Evolutionary conservation across 2,113 vertebrate species (phyloP).

Genomic region (Acanthochromis polyacanthus): DNA sequence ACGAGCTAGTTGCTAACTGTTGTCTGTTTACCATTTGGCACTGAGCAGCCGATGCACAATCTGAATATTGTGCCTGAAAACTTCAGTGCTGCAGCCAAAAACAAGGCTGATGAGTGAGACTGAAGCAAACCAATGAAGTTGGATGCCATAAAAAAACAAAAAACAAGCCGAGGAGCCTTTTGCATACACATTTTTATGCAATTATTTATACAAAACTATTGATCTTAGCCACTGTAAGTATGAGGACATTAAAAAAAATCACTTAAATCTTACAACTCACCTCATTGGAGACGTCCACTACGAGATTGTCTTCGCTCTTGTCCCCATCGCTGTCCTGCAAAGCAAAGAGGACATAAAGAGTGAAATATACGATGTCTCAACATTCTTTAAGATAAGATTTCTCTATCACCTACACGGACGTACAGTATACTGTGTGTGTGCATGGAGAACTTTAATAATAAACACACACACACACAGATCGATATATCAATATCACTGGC

Average conservation of each 20-base stretch:
- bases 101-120: not conserved
- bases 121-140: not conserved
- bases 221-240: not conserved
- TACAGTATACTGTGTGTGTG: constrained; percentile 1
- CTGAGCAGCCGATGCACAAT: no score
- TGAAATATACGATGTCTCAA: constrained; percentile 3
- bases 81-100: not conserved
- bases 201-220: not conserved
- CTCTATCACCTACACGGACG: not conserved
- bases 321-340: constrained; percentile 81
- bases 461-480: constrained; percentile 57
- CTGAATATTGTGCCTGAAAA: no score
- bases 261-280: constrained; percentile 41
- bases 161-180: no score
- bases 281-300: constrained; percentile 82
- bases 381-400: not conserved
- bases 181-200: no score
- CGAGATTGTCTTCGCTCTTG: constrained; percentile 83
- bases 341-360: constrained; percentile 5
- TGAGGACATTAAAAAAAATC: not conserved
- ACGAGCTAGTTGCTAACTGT: no score
- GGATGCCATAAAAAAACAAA: no score
- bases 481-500: constrained; percentile 63
- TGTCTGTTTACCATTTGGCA: no score
- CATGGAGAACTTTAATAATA: constrained; percentile 44